Percentiles rank a stretch among this genome's conserved stretches.
Evolutionary conservation across 2,888 invertebrate genomes (phyloP).

Genomic region (Cryptocephalus primarius): DNA sequence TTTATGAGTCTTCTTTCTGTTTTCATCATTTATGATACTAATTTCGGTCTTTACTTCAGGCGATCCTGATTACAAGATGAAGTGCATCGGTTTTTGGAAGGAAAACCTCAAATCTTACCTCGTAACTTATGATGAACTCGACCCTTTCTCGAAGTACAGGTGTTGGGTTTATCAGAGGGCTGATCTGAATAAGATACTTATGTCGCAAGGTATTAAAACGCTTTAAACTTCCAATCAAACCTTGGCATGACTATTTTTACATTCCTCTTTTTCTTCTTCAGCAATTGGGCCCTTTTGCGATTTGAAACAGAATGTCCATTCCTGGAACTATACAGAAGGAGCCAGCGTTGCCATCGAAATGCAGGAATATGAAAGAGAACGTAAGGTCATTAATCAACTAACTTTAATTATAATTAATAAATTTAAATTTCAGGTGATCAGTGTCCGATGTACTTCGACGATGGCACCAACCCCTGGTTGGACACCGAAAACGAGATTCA

Average conservation of each 20-base stretch:
- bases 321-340: conserved; percentile 81
- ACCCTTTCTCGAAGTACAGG: conserved; percentile 89
- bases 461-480: conserved; percentile 80
- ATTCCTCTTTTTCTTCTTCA: conserved; percentile 40
- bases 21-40: background rate
- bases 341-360: conserved; percentile 87
- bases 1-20: background rate
- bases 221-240: background rate
- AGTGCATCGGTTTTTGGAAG: conserved; percentile 96
- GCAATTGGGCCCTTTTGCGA: conserved; percentile 89
- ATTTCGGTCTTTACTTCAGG: conserved; percentile 36
- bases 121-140: conserved; percentile 91
- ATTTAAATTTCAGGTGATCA: conserved; percentile 59
- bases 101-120: conserved; percentile 94
- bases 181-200: conserved; percentile 77
- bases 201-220: conserved; percentile 49
- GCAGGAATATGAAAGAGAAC: conserved; percentile 84
- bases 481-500: conserved; percentile 60
- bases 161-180: conserved; percentile 98
- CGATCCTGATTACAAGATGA: conserved; percentile 91
- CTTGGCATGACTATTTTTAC: background rate
- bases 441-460: conserved; percentile 96
- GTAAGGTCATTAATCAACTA: conserved; percentile 40
- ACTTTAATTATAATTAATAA: background rate
- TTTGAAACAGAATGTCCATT: conserved; percentile 79